phyloP scores from a whole-genome alignment of 2,113 vertebrate species.

The Herpailurus yagouaroundi region DNA sequence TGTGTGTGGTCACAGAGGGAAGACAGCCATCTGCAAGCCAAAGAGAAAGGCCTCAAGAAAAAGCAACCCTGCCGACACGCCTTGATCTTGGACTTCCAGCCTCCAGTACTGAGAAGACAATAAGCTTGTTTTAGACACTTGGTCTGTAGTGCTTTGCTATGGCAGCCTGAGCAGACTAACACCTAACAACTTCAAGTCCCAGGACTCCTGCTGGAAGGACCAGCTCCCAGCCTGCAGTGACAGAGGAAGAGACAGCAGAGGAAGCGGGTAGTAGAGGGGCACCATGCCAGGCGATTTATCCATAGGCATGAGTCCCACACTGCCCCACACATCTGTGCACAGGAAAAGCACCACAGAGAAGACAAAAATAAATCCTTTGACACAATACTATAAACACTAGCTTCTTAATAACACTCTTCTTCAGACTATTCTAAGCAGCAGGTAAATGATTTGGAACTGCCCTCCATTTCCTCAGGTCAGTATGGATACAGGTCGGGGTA shows the following conservation, averaged over 20 bases:
- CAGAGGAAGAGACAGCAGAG: not conserved
- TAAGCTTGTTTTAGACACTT: not conserved
- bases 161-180: not conserved
- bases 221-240: not conserved
- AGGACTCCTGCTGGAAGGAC: not conserved
- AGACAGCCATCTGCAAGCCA: not conserved
- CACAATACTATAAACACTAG: rapidly evolving
- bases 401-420: not conserved
- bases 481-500: not conserved
- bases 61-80: not conserved
- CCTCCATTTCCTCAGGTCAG: too few relatives aligned
- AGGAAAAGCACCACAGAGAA: not conserved
- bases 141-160: not conserved
- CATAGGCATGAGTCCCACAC: too few relatives aligned
- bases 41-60: not conserved
- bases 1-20: not conserved
- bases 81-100: not conserved
- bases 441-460: not conserved
- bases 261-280: not conserved
- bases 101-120: not conserved
- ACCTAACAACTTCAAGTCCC: not conserved
- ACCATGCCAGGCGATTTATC: rapidly evolving
- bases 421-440: not conserved
- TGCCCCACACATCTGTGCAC: not conserved
- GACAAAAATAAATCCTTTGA: not conserved